phyloP scores from a whole-genome alignment of 1,140 invertebrate genomes.

The Aporrectodea caliginosa region DNA sequence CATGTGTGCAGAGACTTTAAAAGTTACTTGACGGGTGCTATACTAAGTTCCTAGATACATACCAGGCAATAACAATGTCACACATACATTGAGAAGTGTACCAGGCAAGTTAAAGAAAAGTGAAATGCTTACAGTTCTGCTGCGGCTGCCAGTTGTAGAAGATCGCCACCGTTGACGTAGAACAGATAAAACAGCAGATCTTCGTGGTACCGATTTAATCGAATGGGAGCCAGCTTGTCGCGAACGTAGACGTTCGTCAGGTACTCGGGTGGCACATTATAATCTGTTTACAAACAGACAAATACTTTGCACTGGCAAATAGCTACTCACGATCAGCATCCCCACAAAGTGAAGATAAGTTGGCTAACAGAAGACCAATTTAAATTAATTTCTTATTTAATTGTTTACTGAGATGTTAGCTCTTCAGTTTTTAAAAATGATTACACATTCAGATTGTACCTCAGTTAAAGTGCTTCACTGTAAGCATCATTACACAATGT shows the following conservation, averaged over 20 bases:
- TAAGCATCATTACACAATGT: slow-evolving; percentile 25
- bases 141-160: slow-evolving; percentile 92
- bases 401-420: too few species aligned
- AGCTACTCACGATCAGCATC: too few species aligned
- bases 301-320: too few species aligned
- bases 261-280: slow-evolving; percentile 97
- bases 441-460: too few species aligned
- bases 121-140: slow-evolving; percentile 81
- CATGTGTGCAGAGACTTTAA: too few species aligned
- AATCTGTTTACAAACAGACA: slow-evolving; percentile 74
- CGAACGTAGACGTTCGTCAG: slow-evolving; percentile 75
- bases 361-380: too few species aligned
- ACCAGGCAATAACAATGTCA: not conserved
- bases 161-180: slow-evolving; percentile 97
- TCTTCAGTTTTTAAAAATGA: too few species aligned
- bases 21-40: too few species aligned
- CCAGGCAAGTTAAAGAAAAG: not conserved
- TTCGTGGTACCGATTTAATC: slow-evolving; percentile 94
- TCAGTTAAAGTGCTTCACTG: not conserved
- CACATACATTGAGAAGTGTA: slow-evolving; percentile 3
- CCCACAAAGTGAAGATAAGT: too few species aligned
- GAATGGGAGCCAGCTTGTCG: slow-evolving; percentile 77
- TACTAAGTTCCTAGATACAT: slow-evolving; percentile 23
- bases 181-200: slow-evolving; percentile 99
- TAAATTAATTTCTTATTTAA: too few species aligned